Percentiles rank a stretch among this genome's conserved stretches.
Evolutionary conservation across 2,797 vertebrate genomes (phyloP).

Genomic region (Gymnodraco acuticeps): DNA sequence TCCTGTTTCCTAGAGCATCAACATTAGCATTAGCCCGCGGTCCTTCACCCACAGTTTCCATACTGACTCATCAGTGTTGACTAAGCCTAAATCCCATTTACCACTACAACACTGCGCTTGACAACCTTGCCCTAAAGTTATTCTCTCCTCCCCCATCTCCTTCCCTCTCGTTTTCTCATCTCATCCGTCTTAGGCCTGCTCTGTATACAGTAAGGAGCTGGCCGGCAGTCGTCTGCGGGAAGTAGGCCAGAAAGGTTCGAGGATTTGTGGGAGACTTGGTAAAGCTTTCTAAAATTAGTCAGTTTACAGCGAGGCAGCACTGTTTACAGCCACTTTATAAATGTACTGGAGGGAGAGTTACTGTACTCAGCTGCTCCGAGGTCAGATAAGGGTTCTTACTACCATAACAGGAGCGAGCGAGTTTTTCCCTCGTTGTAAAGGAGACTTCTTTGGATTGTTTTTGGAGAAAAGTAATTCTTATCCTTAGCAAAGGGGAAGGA

Average conservation of each 20-base stretch:
- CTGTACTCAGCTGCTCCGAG: slow-evolving; percentile 26
- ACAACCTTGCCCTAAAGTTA: slow-evolving; percentile 69
- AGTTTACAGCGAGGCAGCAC: slow-evolving; percentile 52
- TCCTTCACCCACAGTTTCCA: slow-evolving; percentile 71
- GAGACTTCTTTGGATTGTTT: slow-evolving; percentile 18
- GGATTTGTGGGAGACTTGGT: slow-evolving; percentile 78
- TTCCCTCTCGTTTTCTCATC: slow-evolving; percentile 41
- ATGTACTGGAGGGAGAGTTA: slow-evolving; percentile 43
- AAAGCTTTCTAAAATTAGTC: slow-evolving; percentile 80
- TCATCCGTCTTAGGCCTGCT: slow-evolving; percentile 64
- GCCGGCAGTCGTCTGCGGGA: slow-evolving; percentile 65
- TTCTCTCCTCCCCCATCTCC: slow-evolving; percentile 10
- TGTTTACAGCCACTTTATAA: slow-evolving; percentile 70
- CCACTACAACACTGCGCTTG: slow-evolving; percentile 39
- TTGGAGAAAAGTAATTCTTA: slow-evolving; percentile 15
- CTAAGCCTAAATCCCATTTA: slow-evolving; percentile 76
- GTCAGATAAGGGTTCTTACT: slow-evolving; percentile 42
- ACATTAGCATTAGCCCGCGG: slow-evolving; percentile 54
- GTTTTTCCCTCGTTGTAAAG: slow-evolving; percentile 22
- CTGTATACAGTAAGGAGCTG: slow-evolving; percentile 59
- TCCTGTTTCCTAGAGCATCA: slow-evolving; percentile 45
- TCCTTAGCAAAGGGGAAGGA: background rate
- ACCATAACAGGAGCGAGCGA: slow-evolving; percentile 13
- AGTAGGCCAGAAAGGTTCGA: slow-evolving; percentile 74
- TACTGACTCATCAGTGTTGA: slow-evolving; percentile 76